Conservation (phyloP, 2,888 invertebrate genomes). For the Pollenia labialis region DNA sequence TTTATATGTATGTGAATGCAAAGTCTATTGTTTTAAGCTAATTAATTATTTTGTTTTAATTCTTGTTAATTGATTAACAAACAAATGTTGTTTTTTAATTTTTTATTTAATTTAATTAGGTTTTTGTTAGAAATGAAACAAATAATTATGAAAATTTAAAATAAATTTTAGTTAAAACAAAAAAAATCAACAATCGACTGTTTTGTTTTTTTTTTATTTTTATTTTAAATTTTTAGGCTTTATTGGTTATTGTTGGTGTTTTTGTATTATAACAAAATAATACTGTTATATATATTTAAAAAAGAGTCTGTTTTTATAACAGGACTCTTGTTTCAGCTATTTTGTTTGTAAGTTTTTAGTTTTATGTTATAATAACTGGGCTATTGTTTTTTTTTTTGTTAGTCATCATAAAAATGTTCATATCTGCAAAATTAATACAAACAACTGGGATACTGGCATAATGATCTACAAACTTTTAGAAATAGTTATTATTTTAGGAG, state of each 20-base stretch:
- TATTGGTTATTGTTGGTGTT: conserved; percentile 45
- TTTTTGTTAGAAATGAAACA: neutral
- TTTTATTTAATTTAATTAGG: neutral
- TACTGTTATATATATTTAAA: conserved; percentile 52
- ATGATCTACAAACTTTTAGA: too few species aligned
- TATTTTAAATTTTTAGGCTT: conserved; percentile 10
- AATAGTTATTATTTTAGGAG: too few species aligned
- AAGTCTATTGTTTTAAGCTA: conserved; percentile 62
- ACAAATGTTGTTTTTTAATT: neutral
- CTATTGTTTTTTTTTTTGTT: conserved; percentile 51
- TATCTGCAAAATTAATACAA: conserved; percentile 5
- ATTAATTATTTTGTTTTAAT: conserved; percentile 35
- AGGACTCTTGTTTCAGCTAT: conserved; percentile 28
- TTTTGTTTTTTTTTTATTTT: conserved; percentile 51
- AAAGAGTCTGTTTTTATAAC: conserved; percentile 4
- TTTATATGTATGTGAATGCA: conserved; percentile 33
- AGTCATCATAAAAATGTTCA: conserved; percentile 34
- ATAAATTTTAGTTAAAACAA: conserved; percentile 28
- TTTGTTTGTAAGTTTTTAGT: conserved; percentile 37
- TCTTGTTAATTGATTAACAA: conserved; percentile 1
- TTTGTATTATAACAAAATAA: conserved; percentile 57
- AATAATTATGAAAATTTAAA: conserved; percentile 11
- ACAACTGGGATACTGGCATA: conserved; percentile 13
- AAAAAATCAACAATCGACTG: conserved; percentile 72
- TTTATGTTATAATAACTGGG: conserved; percentile 18